Evolutionary conservation across 2,888 invertebrate genomes (phyloP), one percentile per base, ranked within the genome.

Genomic region (Pachydiplax longipennis): DNA sequence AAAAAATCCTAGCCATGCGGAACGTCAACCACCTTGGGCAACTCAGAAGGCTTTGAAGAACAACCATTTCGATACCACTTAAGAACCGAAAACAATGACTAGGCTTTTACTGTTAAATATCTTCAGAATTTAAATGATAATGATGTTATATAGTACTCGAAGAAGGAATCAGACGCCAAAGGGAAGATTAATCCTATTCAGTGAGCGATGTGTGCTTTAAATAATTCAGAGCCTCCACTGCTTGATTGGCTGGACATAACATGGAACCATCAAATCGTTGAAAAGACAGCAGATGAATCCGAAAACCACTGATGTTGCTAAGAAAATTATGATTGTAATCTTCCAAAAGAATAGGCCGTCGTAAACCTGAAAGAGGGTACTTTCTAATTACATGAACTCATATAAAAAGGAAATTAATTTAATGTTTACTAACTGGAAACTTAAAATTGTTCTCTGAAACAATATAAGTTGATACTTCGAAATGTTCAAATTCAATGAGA

Each of bases 291-390:
- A 94, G 81, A 94, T 92, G 80, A 94, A 93, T 91, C 94, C 95
- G 87, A 94, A 92, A n/a, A 95, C 81, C 15, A 94, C 93, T 83
- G 95, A 95, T 80, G 94, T 91, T 65, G 93, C 93, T 81, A 95
- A 92, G 90, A 95, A 92, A 44, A 93, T 92, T 22, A 95, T 92
- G 22, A 95, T 93, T 65, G 94, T 92, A 87, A 94, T 93, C 92
- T 95, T 94, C 94, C 95, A 95, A 90, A 95, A 93, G 92, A 95
- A 95, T 48, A 94, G 93, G 91, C 95, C 94, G 92, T 95, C 95
- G 91, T 95, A 95, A 73, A 94, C 94, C 95, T 96, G 93, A 83
- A 94, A 95, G 92, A 91, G 90, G 92, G 92, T 92, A 53, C 53
- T 4, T 18, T 44, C 8, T 44, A 6, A 91, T 90, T 91, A 87